Evolutionary conservation across 2,113 vertebrate genomes (phyloP).

Genomic region (Epinephelus moara): DNA sequence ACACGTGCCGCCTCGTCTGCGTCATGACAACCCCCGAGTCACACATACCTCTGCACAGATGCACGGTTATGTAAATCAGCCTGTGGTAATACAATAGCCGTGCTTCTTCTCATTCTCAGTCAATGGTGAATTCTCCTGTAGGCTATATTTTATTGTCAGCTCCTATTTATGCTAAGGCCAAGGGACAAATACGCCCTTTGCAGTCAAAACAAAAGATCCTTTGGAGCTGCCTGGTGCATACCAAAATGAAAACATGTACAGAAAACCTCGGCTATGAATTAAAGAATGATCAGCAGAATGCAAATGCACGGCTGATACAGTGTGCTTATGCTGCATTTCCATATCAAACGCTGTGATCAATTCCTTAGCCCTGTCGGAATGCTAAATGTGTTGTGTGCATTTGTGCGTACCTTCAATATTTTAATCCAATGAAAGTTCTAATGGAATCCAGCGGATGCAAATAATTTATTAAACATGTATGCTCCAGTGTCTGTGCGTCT

Average conservation of each 20-base stretch:
- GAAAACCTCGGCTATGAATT: slow-evolving; percentile 44
- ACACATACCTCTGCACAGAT: not conserved
- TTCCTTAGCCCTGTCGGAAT: slow-evolving; percentile 53
- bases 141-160: slow-evolving; percentile 61
- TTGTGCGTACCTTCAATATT: slow-evolving; percentile 4
- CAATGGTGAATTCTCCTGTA: slow-evolving; percentile 37
- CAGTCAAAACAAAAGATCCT: slow-evolving; percentile 60
- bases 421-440: not conserved
- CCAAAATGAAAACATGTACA: slow-evolving; percentile 41
- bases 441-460: slow-evolving; percentile 20
- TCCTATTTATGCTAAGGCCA: slow-evolving; percentile 46
- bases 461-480: slow-evolving; percentile 9
- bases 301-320: slow-evolving; percentile 48
- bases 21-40: not conserved
- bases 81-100: not conserved
- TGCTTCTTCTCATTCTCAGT: slow-evolving; percentile 11
- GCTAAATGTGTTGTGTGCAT: not conserved
- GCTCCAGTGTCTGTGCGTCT: slow-evolving; percentile 9
- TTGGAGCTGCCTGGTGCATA: slow-evolving; percentile 37
- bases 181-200: slow-evolving; percentile 55
- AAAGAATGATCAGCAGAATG: slow-evolving; percentile 73
- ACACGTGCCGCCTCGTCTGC: not conserved
- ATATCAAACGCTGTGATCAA: slow-evolving; percentile 64
- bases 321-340: slow-evolving; percentile 64
- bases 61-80: slow-evolving; percentile 22